Percentiles rank a stretch among this genome's conserved stretches.
These are phyloP conservation scores for Apotomis turbidana DNA, from an alignment of 2,888 invertebrate genomes.

Conservation along the genomic window DNA sequence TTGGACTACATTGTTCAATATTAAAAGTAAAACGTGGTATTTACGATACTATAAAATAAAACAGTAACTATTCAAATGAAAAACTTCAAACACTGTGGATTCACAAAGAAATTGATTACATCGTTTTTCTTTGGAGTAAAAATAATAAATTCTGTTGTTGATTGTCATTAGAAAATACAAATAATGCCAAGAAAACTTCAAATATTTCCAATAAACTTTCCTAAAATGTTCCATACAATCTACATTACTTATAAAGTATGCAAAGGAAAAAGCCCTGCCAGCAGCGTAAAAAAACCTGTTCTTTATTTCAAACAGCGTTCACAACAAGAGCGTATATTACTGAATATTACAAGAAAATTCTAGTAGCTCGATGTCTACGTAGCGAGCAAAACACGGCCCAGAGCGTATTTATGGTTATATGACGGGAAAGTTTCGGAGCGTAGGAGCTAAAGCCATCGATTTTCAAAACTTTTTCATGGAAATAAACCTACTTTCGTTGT, in stretches of 20 bases:
- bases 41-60: no score
- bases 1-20: no score
- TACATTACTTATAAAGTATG: slow-evolving; percentile 28
- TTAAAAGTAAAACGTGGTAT: no score
- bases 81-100: no score
- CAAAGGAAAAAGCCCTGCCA: slow-evolving; percentile 23
- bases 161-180: no score
- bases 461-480: slow-evolving; percentile 85
- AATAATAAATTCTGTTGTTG: no score
- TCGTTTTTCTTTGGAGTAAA: no score
- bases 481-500: slow-evolving; percentile 83
- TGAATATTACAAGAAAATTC: slow-evolving; percentile 67
- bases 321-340: slow-evolving; percentile 56
- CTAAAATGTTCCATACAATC: background rate
- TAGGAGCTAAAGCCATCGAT: slow-evolving; percentile 84
- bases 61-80: no score
- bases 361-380: slow-evolving; percentile 60
- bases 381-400: slow-evolving; percentile 75
- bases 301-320: slow-evolving; percentile 51
- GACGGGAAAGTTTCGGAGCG: slow-evolving; percentile 81
- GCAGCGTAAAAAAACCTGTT: slow-evolving; percentile 40
- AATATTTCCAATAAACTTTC: slow-evolving; percentile 10
- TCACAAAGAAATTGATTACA: no score
- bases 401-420: slow-evolving; percentile 81
- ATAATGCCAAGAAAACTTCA: background rate